Base-by-base conservation (phyloP, 2,113 vertebrate genomes). In the Rana temporaria region DNA sequence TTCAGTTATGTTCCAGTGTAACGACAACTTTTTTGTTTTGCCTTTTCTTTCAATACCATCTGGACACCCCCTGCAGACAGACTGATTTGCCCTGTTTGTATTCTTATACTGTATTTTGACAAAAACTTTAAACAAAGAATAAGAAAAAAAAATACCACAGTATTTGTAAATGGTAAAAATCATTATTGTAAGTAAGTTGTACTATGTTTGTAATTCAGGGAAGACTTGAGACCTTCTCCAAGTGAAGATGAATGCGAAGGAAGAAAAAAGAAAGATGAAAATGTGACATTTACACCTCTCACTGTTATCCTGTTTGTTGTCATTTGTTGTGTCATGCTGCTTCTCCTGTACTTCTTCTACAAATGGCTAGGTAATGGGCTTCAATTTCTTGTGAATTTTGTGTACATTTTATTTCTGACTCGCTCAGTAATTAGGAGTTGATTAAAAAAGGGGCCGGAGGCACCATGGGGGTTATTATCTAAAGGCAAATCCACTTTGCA, bases 261-360 rank as follows among this genome's bases (percentile, higher is more conserved):
- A 3, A 88, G 69, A 32, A 91, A 82, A 85, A 92, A 90, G 73
- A 92, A 90, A 55, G 91, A 93, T 53, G 92, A 93, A 52, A 90
- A 89, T 52, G 85, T 93, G 72, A 93, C 91, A 71, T 95, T 98
- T 82, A 97, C 95, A 22, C 96, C 97, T 22, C 32, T 96, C 15
- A 97, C 95, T 65, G 95, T 97, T 26, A 71, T 98, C 9, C 30
- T 96, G 32, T 98, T 98, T 85, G 97, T 99, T 42, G 90, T 87
- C 79, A 85, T 96, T 86, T 97, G 97, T 92, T 97, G 95, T 75
- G 87, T 91, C 79, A 98, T 99, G 96, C 92, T 99, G 9, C 89
- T 99, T 56, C 93, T 99, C 64, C 95, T 99, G 87, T 99, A 98
- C 90, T 98, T 91, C 89, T 99, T 98, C 94, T 99, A 97, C 90